Evolutionary conservation across 2,888 invertebrate species (phyloP), one percentile per base, ranked within the genome.

Genomic region (Stenotaenia linearis): DNA sequence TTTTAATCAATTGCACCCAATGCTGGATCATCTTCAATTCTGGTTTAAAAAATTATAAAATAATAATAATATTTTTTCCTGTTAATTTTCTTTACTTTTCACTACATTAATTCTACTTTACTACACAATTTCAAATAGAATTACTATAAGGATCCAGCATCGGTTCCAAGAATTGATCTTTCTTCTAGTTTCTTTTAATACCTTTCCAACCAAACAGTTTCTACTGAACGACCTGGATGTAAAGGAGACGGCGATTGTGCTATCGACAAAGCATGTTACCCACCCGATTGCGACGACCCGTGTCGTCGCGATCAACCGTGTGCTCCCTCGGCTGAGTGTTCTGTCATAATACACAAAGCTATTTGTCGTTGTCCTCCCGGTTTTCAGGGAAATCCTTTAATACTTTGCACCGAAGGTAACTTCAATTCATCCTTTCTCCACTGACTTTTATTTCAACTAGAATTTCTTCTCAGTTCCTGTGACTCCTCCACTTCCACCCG

Each of bases 191-290:
- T 37, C 4, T 40, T 0, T 40, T 9, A 10, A 10, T 40, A 15
- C 40, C n/a, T 23, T 21, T 10, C n/a, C 10, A n/a, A 12, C 25
- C 18, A 40, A 40, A 21, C 35, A 61, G 30, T 28, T 32, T 45
- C 75, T 32, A 75, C 37, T 3, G 30, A 40, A 10, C 40, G 40
- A 12, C 40, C 91, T 87, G 92, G 92, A 85, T 94, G 94, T 89
- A 90, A 91, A 88, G 91, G 92, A 86, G 92, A 94, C 88, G 91
- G 91, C 85, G 92, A 94, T 88, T 94, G 94, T 88, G 91, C 92
- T 88, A 91, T 92, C 85, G 91, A 90, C 83, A 92, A 93, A 89
- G 92, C 93, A 85, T 94, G 94, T 88, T 80, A 75, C 28, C 2
- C 79, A 21, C 21, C 21, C 15, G 74, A 56, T 75, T 80, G 84